Evolutionary conservation across 2,113 vertebrate species (phyloP), one percentile per base, ranked within the genome.

Genomic region (Anarrhichthys ocellatus): DNA sequence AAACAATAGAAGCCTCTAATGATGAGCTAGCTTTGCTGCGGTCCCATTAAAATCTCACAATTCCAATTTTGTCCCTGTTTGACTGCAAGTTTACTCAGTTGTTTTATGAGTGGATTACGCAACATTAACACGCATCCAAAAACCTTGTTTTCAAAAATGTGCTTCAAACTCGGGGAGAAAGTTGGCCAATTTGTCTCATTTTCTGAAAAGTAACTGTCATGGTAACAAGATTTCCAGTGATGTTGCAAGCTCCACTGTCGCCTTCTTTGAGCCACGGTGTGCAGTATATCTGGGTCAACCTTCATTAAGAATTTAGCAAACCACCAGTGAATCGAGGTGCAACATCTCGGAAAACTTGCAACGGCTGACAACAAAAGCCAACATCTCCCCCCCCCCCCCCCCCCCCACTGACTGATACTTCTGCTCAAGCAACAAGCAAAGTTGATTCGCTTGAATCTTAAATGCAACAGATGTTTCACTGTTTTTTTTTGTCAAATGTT

Each of bases 271-370:
- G 73, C 76, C 58, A 24, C 20, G 9, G 22, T 34, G 18, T 46
- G 73, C 38, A 40, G 38, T 36, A 59, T 75, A 84, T 85, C 89
- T 90, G 85, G 87, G 79, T 91, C 81, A 64, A 29, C 73, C 68
- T 56, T 91, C 73, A 86, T 90, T 78, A 87, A 84, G 29, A 80
- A 91, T 85, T 69, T 29, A 88, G 58, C 78, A 81, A 34, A 17
- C 79, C 54, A 48, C 36, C 63, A 52, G 65, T 75, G 71, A 86
- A 86, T 81, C 63, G 78, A 86, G 83, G 78, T 85, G 89, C 78
- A 85, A 77, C 74, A 76, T 84, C 59, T 48, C 52, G 56, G 66
- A 84, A 80, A 74, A 80, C 76, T 13, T 83, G 29, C 71, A 66
- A 76, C 78, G 62, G 1, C 32, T 20, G 20, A 74, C 76, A 78